Percentiles rank a stretch among this genome's conserved stretches.
These are phyloP conservation scores for Adoxophyes honmai DNA, from an alignment of 1,140 invertebrate species.

Conservation along the genomic window DNA sequence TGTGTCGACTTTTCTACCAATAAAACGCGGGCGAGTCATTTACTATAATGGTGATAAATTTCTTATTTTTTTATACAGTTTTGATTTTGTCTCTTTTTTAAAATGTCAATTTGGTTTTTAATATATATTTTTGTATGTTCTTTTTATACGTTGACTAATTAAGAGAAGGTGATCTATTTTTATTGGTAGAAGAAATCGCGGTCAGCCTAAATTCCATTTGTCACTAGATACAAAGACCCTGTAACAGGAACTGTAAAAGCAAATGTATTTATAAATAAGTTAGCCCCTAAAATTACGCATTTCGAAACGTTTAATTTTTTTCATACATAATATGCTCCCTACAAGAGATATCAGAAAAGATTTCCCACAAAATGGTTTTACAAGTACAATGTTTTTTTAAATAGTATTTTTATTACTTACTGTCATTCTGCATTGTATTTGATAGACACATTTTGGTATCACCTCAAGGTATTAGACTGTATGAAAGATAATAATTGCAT, in stretches of 20 bases:
- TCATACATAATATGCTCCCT: conserved; percentile 33
- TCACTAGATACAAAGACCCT: conserved; percentile 5
- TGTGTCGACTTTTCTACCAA: not conserved
- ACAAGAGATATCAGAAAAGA: conserved; percentile 41
- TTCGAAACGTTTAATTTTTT: conserved; percentile 11
- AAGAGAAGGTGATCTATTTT: too few relatives aligned
- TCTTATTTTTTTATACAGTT: too few relatives aligned
- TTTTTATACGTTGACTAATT: too few relatives aligned
- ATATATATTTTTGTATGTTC: too few relatives aligned
- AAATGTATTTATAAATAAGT: conserved; percentile 2
- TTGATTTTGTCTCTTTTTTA: too few relatives aligned
- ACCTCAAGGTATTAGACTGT: conserved; percentile 28
- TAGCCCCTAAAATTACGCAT: conserved; percentile 12
- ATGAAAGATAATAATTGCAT: not conserved
- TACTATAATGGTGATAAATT: too few relatives aligned
- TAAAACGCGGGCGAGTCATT: too few relatives aligned
- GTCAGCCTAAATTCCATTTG: not conserved
- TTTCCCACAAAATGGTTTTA: conserved; percentile 38
- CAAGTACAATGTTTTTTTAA: conserved; percentile 23
- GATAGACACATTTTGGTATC: conserved; percentile 31
- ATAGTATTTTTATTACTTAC: conserved; percentile 22
- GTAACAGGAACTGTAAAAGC: not conserved
- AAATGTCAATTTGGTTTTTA: too few relatives aligned
- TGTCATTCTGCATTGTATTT: conserved; percentile 21
- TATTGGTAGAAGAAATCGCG: too few relatives aligned